Conservation (phyloP, 2,113 vertebrate species). For the Chaenogobius annularis region DNA sequence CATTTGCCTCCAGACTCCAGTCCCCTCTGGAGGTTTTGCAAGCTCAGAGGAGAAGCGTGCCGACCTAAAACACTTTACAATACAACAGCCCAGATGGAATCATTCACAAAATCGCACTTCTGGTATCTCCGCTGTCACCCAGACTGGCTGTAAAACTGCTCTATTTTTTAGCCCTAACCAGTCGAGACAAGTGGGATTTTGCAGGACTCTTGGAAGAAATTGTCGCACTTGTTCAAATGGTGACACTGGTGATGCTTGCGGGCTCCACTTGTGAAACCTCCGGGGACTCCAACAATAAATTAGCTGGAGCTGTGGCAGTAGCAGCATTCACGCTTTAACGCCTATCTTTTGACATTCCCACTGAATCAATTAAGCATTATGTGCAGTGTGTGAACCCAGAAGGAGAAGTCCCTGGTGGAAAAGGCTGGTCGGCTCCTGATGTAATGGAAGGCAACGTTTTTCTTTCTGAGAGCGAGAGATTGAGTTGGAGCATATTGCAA, state of each 20-base stretch:
- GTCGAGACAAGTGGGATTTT: conserved; percentile 10
- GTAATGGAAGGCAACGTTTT: conserved; percentile 58
- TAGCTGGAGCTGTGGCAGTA: conserved; percentile 41
- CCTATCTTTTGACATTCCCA: conserved; percentile 59
- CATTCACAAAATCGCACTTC: conserved; percentile 1
- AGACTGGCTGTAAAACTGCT: conserved; percentile 1
- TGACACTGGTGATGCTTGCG: conserved; percentile 18
- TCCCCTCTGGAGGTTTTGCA: neutral
- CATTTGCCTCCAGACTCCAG: conserved; percentile 10
- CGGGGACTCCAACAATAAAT: conserved; percentile 38
- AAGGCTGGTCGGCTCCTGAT: conserved; percentile 47
- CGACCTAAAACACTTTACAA: conserved; percentile 5
- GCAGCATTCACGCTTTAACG: conserved; percentile 44
- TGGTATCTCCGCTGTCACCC: neutral
- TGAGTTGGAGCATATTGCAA: conserved; percentile 38
- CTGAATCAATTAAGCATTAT: conserved; percentile 58
- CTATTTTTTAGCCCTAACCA: neutral
- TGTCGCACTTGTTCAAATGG: conserved; percentile 22
- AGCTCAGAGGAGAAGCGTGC: neutral
- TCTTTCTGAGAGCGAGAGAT: conserved; percentile 30
- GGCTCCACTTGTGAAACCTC: conserved; percentile 37
- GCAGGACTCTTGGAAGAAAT: conserved; percentile 15
- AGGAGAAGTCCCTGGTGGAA: conserved; percentile 41
- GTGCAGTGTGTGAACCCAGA: conserved; percentile 41
- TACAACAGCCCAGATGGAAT: conserved; percentile 5